These are phyloP conservation scores for Gopherus evgoodei DNA, from an alignment of 2,113 vertebrate genomes.

Conservation along the genomic window DNA sequence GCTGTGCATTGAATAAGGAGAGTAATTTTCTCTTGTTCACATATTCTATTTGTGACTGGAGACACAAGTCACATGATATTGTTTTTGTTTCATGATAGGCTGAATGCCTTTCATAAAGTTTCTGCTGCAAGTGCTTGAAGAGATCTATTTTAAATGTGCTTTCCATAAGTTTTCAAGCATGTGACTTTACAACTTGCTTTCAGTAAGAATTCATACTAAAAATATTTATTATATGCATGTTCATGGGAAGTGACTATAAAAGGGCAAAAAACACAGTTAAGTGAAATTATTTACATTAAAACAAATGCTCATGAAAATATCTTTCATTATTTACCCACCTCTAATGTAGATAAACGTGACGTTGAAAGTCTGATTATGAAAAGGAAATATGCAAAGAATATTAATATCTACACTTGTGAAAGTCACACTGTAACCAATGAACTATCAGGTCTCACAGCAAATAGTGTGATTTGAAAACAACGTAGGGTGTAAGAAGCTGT, in stretches of 20 bases:
- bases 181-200: not conserved
- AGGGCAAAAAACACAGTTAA: not conserved
- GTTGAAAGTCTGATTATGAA: accelerated
- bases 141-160: not conserved
- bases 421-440: not conserved
- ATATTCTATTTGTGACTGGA: not conserved
- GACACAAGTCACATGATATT: accelerated
- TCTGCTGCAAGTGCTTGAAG: not conserved
- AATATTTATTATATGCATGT: not conserved
- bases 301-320: not conserved
- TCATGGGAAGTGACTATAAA: not conserved
- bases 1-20: not conserved
- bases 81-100: not conserved
- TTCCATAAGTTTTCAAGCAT: not conserved
- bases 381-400: not conserved
- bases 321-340: not conserved
- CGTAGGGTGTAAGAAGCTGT: not conserved
- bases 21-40: not conserved
- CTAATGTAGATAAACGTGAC: not conserved
- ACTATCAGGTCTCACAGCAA: not conserved
- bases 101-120: not conserved
- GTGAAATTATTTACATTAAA: not conserved
- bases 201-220: not conserved
- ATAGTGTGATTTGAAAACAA: not conserved
- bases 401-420: not conserved